Evolutionary conservation across 2,113 vertebrate species (phyloP), one percentile per base, ranked within the genome.

Genomic region (Equus przewalskii): DNA sequence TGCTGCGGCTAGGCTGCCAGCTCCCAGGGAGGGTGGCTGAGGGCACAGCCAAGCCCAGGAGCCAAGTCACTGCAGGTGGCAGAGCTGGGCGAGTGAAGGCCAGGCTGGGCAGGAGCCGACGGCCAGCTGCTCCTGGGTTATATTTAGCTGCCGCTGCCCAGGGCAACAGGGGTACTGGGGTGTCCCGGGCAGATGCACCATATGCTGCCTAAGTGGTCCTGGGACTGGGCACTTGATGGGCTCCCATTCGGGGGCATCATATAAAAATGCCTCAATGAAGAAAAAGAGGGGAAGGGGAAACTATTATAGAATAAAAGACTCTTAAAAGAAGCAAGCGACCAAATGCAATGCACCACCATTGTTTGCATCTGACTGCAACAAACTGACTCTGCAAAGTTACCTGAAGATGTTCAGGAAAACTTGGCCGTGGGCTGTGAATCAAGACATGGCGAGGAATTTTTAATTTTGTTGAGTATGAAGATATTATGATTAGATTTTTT

Each of bases 91-190:
- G 6, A 67, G 60, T 10, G 0, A 30, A 24, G 4, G 30, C 92
- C 88, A 90, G 83, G 58, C 79, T 30, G 62, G 94, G 69, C 78
- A 60, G 81, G 80, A 46, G 84, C 88, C 18, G 1, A 7, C 3
- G 46, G 70, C 88, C 94, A 97, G 97, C 96, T 91, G 96, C 96
- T 97, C 75, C 0, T 0, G 11, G 72, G 81, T 72, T 83, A 64
- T 67, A 90, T 92, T 96, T 87, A 78, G 93, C 60, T 8, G 3
- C 49, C 1, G 6, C n/a, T 76, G 88, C 41, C 75, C 14, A 1
- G 78, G 88, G 75, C 15, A 24, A 70, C 64, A 18, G 10, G 73
- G 62, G 70, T 51, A 6, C 41, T 9, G 14, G 91, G 78, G 30
- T 54, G 36, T 64, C 91, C 72, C 33, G 54, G 76, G 81, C 93